Evolutionary conservation across 2,888 invertebrate genomes (phyloP).

Genomic region (Hyalella azteca): DNA sequence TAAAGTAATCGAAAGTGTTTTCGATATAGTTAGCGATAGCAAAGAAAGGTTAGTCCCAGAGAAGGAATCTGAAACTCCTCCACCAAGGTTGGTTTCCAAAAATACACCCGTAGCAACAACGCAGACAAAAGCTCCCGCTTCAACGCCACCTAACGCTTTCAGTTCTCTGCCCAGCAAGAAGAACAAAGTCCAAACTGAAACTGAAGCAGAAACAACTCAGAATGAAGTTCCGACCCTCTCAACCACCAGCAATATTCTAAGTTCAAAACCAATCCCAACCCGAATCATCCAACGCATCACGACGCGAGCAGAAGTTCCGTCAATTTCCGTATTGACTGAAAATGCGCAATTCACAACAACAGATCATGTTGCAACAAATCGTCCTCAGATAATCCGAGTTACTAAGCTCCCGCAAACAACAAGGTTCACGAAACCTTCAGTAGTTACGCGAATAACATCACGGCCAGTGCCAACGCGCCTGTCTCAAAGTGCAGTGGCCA

Average conservation of each 20-base stretch:
- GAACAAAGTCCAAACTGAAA: background rate
- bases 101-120: too few species aligned
- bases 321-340: background rate
- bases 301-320: background rate
- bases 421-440: background rate
- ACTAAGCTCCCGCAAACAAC: slow-evolving; percentile 7
- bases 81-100: too few species aligned
- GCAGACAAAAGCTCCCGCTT: too few species aligned
- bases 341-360: background rate
- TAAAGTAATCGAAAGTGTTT: slow-evolving; percentile 27
- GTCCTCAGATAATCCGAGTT: background rate
- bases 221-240: background rate
- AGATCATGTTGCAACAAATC: background rate
- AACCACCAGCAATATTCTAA: background rate
- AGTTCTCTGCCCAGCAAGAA: background rate
- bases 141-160: background rate
- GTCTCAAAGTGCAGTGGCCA: background rate
- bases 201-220: background rate
- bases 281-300: slow-evolving; percentile 1
- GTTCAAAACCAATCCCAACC: slow-evolving; percentile 22
- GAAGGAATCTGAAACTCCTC: background rate
- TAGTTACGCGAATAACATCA: background rate
- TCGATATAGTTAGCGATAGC: background rate
- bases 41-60: background rate
- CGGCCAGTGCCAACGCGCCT: background rate